Evolutionary conservation across 1,140 invertebrate genomes (phyloP).

Genomic region (Augochlora pura): DNA sequence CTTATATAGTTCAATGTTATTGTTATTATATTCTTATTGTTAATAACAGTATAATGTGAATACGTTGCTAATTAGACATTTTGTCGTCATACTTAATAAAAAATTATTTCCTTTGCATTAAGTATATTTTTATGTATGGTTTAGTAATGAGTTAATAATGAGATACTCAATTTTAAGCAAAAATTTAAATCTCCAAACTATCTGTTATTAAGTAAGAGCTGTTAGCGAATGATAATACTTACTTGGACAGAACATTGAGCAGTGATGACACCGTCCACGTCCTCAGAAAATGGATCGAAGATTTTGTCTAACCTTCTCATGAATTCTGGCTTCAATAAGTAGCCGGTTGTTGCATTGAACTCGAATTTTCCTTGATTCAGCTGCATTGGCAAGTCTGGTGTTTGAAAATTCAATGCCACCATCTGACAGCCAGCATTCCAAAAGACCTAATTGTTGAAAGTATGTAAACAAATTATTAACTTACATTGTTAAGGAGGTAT

Average conservation of each 20-base stretch:
- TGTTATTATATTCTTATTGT: too few species aligned
- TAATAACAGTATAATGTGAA: too few species aligned
- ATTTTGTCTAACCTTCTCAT: conserved; percentile 87
- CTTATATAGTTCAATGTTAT: too few species aligned
- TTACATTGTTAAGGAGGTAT: too few species aligned
- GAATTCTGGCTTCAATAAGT: conserved; percentile 89
- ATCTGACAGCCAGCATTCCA: conserved; percentile 92
- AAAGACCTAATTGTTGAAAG: conserved; percentile 80
- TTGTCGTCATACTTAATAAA: too few species aligned
- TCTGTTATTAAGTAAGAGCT: too few species aligned
- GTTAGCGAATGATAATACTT: conserved; percentile 19
- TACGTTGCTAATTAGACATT: too few species aligned
- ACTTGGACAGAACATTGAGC: conserved; percentile 87
- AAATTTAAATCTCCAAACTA: too few species aligned
- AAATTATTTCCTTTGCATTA: too few species aligned
- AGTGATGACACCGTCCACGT: conserved; percentile 89
- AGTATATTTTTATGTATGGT: too few species aligned
- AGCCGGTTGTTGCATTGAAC: conserved; percentile 85
- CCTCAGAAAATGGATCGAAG: conserved; percentile 90
- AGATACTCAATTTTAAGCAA: too few species aligned
- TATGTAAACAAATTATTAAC: not conserved
- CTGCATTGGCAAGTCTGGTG: conserved; percentile 89
- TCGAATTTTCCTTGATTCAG: conserved; percentile 92
- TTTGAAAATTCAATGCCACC: conserved; percentile 91
- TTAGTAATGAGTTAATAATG: too few species aligned